phyloP scores from a whole-genome alignment of 2,797 vertebrate species.

The Hoplostethus atlanticus region DNA sequence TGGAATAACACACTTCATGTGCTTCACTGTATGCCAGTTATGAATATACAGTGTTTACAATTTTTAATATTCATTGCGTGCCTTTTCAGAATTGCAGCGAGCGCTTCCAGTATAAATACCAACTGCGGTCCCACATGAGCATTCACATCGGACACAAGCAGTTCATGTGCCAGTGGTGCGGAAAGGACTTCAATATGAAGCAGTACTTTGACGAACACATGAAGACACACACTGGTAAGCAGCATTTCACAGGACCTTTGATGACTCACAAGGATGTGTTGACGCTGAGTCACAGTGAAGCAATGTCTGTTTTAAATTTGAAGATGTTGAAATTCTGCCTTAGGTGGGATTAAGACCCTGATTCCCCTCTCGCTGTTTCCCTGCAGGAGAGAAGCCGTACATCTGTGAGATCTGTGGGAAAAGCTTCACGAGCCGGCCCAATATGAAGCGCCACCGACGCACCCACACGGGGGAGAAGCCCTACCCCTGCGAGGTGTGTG shows the following conservation, averaged over 20 bases:
- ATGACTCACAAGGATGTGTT: too few relatives aligned
- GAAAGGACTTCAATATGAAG: slow-evolving; percentile 99
- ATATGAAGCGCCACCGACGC: slow-evolving; percentile 98
- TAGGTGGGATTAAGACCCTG: background rate
- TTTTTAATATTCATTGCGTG: slow-evolving; percentile 6
- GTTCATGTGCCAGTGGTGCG: slow-evolving; percentile 99
- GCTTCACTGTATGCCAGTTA: background rate
- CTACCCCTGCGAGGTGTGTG: slow-evolving; percentile 94
- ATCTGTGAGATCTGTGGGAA: slow-evolving; percentile 99
- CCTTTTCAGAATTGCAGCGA: slow-evolving; percentile 76
- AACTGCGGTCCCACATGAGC: slow-evolving; percentile 98
- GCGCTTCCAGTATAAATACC: slow-evolving; percentile 97
- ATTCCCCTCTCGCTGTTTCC: background rate
- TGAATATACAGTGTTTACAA: slow-evolving; percentile 7
- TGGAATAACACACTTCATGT: background rate
- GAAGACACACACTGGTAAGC: slow-evolving; percentile 92
- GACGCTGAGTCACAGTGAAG: too few relatives aligned
- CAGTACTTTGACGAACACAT: slow-evolving; percentile 99
- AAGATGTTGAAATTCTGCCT: background rate
- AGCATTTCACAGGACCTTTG: background rate
- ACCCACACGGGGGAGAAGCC: slow-evolving; percentile 97
- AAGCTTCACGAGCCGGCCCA: slow-evolving; percentile 98
- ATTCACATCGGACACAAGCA: slow-evolving; percentile 98
- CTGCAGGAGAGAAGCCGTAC: slow-evolving; percentile 95
- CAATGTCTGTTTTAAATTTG: background rate